These are phyloP conservation scores for Tholera decimalis DNA, from an alignment of 2,888 invertebrate species.

Conservation along the genomic window DNA sequence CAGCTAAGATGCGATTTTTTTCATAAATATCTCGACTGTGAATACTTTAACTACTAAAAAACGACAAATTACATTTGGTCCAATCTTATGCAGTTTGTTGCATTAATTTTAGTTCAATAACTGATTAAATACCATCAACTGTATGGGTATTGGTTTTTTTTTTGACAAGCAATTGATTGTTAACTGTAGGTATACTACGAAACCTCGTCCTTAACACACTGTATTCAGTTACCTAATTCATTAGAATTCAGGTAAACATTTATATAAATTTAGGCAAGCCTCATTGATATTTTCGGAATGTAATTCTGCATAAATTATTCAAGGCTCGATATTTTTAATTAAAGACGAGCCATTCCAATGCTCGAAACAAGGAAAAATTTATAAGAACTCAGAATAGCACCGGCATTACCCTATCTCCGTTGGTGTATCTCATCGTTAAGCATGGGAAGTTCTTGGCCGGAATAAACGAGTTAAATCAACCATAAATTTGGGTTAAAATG, in stretches of 20 bases:
- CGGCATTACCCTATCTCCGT: conserved; percentile 70
- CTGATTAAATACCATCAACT: too few relatives aligned
- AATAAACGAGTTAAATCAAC: conserved; percentile 86
- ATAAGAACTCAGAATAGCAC: conserved; percentile 63
- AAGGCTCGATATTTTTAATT: conserved; percentile 52
- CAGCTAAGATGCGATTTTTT: too few relatives aligned
- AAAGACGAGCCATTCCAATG: conserved; percentile 32
- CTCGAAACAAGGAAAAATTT: conserved; percentile 52
- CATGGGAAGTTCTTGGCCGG: conserved; percentile 78
- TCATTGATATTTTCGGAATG: conserved; percentile 26
- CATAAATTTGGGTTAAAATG: conserved; percentile 84
- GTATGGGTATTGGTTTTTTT: too few relatives aligned
- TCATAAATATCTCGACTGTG: too few relatives aligned
- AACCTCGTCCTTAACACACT: too few relatives aligned
- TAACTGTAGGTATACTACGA: too few relatives aligned
- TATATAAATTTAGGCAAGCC: conserved; percentile 24
- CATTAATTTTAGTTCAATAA: too few relatives aligned
- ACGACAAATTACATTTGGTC: too few relatives aligned
- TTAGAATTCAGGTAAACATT: conserved; percentile 15
- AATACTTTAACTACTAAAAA: too few relatives aligned
- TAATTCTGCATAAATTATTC: conserved; percentile 26
- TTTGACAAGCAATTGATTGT: too few relatives aligned
- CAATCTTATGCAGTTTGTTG: too few relatives aligned
- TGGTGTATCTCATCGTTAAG: conserved; percentile 72
- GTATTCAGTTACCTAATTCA: conserved; percentile 9